Base-by-base conservation (phyloP, 2,113 vertebrate genomes). In the Eleginops maclovinus region DNA sequence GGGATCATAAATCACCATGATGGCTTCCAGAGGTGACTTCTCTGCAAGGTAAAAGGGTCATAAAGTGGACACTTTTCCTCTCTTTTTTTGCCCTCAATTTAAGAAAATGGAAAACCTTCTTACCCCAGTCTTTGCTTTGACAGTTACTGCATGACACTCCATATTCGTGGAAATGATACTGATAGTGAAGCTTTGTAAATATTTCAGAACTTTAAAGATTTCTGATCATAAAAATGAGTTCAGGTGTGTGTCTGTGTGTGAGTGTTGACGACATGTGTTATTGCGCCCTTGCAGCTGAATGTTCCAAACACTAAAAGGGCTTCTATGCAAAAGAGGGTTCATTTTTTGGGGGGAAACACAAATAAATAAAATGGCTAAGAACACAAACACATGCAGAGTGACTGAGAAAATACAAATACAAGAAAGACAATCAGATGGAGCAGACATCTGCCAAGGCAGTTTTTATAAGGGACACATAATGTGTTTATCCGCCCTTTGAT, bases 21-120 rank as follows among this genome's bases (percentile, higher is more conserved):
- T 86, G 81, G 51, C 56, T 85, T 89, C 75, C 74, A 89, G 81
- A 88, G 80, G 75, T 67, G 77, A 65, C 58, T 63, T 72, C 75
- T 82, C 66, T 26, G 36, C 41, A 49, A 88, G 86, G 74, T 84
- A 90, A 87, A 72, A 76, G 83, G 69, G 72, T 89, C 81, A 71
- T 46, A 17, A 85, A 79, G 59, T 47, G 44, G 19, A 61, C 47
- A 36, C 21, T 41, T 65, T 73, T 44, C 16, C n/a, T 5, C 14
- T 22, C 24, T 4, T 63, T 56, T 44, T 66, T 28, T 43, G 17
- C 61, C 40, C 62, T 19, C 17, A 41, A 49, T 46, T 62, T 49
- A 64, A 5, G 9, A 31, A 67, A 31, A 56, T 15, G 26, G 16
- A 11, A 46, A 41, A 50, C 50, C 17, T 1, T 7, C 36, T 56